Percentiles rank a stretch among this genome's conserved stretches.
phyloP scores from a whole-genome alignment of 2,113 vertebrate species.

The Callipepla squamata region DNA sequence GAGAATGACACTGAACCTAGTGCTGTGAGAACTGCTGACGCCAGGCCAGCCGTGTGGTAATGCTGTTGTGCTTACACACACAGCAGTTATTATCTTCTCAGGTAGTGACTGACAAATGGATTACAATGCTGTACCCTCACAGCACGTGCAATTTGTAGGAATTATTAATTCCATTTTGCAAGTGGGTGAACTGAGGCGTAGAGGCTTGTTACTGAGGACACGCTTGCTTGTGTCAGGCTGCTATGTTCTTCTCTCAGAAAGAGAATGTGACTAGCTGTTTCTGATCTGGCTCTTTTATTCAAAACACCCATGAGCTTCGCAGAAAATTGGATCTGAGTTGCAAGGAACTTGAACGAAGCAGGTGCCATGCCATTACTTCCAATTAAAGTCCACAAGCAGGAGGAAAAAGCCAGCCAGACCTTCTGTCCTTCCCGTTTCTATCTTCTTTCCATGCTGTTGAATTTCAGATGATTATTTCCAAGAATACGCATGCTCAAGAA shows the following conservation, averaged over 20 bases:
- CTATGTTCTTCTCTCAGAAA: not conserved
- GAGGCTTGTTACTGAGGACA: not conserved
- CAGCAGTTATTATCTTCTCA: not conserved
- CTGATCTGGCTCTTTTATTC: not conserved
- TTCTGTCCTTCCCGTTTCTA: not conserved
- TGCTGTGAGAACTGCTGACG: not conserved
- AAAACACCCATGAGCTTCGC: not conserved
- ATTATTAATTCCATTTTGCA: not conserved
- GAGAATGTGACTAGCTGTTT: not conserved
- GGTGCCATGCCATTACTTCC: not conserved
- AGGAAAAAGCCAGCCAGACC: not conserved
- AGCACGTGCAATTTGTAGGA: not conserved
- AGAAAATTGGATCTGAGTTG: not conserved
- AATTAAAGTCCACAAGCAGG: not conserved
- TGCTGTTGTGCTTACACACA: not conserved
- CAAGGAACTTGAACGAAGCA: not conserved
- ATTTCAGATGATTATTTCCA: not conserved
- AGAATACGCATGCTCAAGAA: not conserved
- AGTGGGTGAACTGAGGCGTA: not conserved
- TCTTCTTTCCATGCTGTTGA: not conserved
- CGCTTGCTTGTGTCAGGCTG: rapidly evolving
- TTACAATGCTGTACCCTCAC: not conserved
- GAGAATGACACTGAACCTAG: not conserved
- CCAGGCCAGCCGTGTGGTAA: not conserved
- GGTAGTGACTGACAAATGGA: not conserved